Percentiles rank a stretch among this genome's conserved stretches.
Evolutionary conservation across 2,888 invertebrate species (phyloP).

Genomic region (Cremastinae sp.): DNA sequence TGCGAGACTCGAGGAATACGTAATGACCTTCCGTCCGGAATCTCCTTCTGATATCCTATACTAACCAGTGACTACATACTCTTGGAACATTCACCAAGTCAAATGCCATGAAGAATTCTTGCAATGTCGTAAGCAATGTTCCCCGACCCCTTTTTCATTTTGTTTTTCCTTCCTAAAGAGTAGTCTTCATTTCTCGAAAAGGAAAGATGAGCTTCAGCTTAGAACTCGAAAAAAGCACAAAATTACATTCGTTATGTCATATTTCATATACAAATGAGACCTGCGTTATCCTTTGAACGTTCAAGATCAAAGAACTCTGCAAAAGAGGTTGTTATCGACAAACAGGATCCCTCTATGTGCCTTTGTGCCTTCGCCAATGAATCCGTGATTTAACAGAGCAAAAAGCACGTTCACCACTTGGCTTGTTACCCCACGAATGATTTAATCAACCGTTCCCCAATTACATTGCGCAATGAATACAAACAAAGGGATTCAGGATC

Average conservation of each 20-base stretch:
- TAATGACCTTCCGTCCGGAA: conserved; percentile 58
- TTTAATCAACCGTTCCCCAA: conserved; percentile 13
- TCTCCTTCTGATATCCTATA: conserved; percentile 44
- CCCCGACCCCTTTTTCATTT: conserved; percentile 10
- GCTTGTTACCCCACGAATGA: too few species aligned
- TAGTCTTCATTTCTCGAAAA: background rate
- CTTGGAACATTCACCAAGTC: conserved; percentile 42
- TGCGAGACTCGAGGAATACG: conserved; percentile 59
- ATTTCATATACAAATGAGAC: conserved; percentile 6
- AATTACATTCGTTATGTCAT: conserved; percentile 22
- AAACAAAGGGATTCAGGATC: background rate
- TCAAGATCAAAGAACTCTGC: conserved; percentile 16
- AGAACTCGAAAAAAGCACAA: background rate
- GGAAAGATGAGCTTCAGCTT: background rate
- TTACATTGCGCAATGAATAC: conserved; percentile 25
- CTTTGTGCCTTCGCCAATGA: background rate
- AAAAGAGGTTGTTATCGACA: conserved; percentile 5
- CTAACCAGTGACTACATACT: conserved; percentile 18
- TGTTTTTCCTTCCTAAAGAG: conserved; percentile 12
- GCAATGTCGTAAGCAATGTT: conserved; percentile 34
- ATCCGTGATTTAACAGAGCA: background rate
- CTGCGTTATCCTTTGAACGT: conserved; percentile 8
- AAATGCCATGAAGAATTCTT: conserved; percentile 47
- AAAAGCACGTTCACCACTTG: too few species aligned
- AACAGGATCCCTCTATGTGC: background rate